These are phyloP conservation scores for Siniperca obscura DNA, from an alignment of 2,797 vertebrate genomes.

Conservation along the genomic window DNA sequence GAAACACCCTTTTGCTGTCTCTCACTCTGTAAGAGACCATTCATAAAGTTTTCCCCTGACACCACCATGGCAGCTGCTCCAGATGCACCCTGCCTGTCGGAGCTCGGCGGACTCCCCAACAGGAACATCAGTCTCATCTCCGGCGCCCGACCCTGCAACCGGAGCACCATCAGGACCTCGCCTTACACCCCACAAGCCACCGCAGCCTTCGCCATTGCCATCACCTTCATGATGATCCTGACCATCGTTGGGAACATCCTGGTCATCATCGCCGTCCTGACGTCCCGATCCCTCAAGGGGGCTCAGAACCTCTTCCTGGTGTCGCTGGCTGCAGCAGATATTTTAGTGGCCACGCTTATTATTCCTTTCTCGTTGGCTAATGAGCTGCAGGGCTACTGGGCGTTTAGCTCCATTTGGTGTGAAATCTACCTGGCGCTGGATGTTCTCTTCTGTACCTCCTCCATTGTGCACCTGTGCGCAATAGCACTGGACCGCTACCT, in stretches of 20 bases:
- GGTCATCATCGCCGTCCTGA: conserved; percentile 92
- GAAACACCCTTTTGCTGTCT: not conserved
- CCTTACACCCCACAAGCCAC: conserved; percentile 87
- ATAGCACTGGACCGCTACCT: conserved; percentile 94
- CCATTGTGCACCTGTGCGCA: conserved; percentile 93
- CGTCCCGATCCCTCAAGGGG: conserved; percentile 88
- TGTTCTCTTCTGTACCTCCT: conserved; percentile 94
- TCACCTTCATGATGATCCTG: conserved; percentile 90
- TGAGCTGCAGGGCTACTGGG: conserved; percentile 94
- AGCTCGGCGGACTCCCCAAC: conserved; percentile 37
- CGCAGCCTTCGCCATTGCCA: conserved; percentile 84
- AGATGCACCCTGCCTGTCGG: conserved; percentile 47
- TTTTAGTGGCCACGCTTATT: conserved; percentile 91
- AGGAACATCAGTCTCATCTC: conserved; percentile 57
- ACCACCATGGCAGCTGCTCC: conserved; percentile 54
- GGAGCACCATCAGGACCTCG: conserved; percentile 44
- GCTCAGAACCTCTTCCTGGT: conserved; percentile 94
- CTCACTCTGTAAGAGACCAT: conserved; percentile 9
- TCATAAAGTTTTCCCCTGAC: not conserved
- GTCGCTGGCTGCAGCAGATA: conserved; percentile 91
- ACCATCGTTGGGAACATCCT: conserved; percentile 91
- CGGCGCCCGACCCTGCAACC: conserved; percentile 64
- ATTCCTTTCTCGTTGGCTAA: conserved; percentile 94
- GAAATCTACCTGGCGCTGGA: conserved; percentile 92
- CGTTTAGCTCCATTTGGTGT: conserved; percentile 90